Percentiles rank a stretch among this genome's conserved stretches.
phyloP scores from a whole-genome alignment of 2,888 invertebrate species.

The Melanchra persicariae region DNA sequence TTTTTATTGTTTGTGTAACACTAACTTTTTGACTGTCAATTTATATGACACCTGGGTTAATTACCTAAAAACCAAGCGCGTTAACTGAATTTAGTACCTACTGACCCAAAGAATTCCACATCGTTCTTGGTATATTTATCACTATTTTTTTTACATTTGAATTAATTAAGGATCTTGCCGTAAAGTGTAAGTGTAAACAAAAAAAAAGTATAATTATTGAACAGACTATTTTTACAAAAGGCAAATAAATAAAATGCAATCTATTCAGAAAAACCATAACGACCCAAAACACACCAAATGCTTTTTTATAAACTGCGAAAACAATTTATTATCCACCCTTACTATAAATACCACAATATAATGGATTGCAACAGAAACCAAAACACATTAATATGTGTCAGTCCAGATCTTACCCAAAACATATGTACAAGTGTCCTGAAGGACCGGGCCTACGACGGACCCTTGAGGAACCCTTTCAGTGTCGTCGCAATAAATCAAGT shows the following conservation, averaged over 20 bases:
- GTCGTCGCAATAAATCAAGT: slow-evolving; percentile 69
- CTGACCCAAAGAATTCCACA: background rate
- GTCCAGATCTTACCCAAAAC: slow-evolving; percentile 72
- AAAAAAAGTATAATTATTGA: too few relatives aligned
- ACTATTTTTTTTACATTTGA: too few relatives aligned
- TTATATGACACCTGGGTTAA: slow-evolving; percentile 3
- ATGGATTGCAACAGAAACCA: slow-evolving; percentile 60
- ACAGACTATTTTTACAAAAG: too few relatives aligned
- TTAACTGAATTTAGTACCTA: background rate
- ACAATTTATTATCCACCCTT: slow-evolving; percentile 39
- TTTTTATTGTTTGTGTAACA: background rate
- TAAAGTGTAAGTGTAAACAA: background rate
- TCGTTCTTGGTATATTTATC: background rate
- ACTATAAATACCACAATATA: slow-evolving; percentile 49
- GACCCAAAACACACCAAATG: slow-evolving; percentile 1
- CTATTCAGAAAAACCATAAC: slow-evolving; percentile 2
- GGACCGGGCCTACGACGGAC: slow-evolving; percentile 52
- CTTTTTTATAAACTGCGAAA: slow-evolving; percentile 23
- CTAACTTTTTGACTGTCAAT: slow-evolving; percentile 10
- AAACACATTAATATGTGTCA: slow-evolving; percentile 77
- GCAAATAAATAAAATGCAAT: background rate
- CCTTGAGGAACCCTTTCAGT: slow-evolving; percentile 72
- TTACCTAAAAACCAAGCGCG: background rate
- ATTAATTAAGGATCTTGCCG: background rate
- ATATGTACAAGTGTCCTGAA: slow-evolving; percentile 68